These are phyloP conservation scores for Poecilobothrus nobilitatus DNA, from an alignment of 2,888 invertebrate genomes.

Conservation along the genomic window DNA sequence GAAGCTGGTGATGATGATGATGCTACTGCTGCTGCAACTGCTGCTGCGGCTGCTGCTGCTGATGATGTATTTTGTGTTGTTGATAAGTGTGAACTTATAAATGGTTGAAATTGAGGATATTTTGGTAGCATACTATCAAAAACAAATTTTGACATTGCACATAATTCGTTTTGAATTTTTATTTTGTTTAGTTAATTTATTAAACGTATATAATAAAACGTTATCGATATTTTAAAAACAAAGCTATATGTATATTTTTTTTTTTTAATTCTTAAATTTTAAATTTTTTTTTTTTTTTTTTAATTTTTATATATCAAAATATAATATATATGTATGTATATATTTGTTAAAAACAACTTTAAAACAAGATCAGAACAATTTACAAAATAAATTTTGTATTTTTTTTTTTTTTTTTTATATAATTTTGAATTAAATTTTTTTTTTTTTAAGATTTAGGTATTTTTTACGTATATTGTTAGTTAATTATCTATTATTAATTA, in stretches of 20 bases:
- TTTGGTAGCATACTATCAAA: conserved; percentile 97
- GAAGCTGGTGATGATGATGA: conserved; percentile 37
- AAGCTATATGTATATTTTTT: too few relatives aligned
- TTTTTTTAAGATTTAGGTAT: neutral
- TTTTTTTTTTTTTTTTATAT: too few relatives aligned
- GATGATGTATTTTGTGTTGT: conserved; percentile 52
- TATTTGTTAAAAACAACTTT: too few relatives aligned
- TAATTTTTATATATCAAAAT: too few relatives aligned
- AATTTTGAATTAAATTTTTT: too few relatives aligned
- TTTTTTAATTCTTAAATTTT: too few relatives aligned
- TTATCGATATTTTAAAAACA: too few relatives aligned
- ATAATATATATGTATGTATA: too few relatives aligned
- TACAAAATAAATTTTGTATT: too few relatives aligned
- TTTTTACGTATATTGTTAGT: neutral
- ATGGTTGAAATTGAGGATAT: conserved; percentile 67
- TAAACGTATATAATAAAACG: too few relatives aligned
- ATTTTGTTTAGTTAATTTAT: neutral
- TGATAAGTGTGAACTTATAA: conserved; percentile 46
- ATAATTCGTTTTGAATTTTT: conserved; percentile 36
- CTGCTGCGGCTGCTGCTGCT: conserved; percentile 60
- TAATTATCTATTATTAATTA: neutral
- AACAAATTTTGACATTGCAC: conserved; percentile 94
- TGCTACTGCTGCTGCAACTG: conserved; percentile 31
- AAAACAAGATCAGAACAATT: too few relatives aligned
- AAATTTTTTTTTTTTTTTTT: too few relatives aligned